phyloP scores from a whole-genome alignment of 1,140 invertebrate species.

The Notospermus geniculatus region DNA sequence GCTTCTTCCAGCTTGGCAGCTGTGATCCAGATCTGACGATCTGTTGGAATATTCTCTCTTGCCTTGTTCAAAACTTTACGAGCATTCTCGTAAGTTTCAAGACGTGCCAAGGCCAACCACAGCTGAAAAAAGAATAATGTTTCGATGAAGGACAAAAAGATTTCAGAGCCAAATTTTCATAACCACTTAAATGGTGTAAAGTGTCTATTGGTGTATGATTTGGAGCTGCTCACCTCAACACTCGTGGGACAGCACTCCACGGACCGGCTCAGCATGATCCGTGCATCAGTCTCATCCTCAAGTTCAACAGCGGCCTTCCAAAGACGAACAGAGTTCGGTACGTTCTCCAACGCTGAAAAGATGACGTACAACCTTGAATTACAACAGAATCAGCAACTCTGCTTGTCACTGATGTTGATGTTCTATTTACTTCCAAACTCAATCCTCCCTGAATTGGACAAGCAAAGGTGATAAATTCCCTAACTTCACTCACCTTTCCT shows the following conservation, averaged over 20 bases:
- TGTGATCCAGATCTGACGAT: conserved; percentile 80
- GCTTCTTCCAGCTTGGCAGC: conserved; percentile 98
- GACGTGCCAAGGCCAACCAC: conserved; percentile 93
- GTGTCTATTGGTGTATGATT: no score
- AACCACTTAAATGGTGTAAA: no score
- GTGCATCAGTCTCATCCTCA: conserved; percentile 91
- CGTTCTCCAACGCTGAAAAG: conserved; percentile 83
- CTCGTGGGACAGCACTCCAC: conserved; percentile 90
- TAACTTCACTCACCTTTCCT: conserved; percentile 60
- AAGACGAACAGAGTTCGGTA: conserved; percentile 95
- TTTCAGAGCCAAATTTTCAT: no score
- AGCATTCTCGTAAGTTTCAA: conserved; percentile 94
- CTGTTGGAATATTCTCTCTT: conserved; percentile 97
- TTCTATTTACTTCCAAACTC: no score
- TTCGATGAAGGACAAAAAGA: no score
- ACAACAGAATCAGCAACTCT: background rate
- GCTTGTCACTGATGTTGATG: background rate
- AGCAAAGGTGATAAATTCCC: no score
- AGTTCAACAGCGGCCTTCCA: conserved; percentile 99
- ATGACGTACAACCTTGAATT: background rate
- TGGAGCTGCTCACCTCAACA: conserved; percentile 46
- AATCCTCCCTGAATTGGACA: no score
- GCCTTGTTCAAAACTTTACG: conserved; percentile 98
- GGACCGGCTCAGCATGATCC: conserved; percentile 90
- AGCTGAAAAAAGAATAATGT: conserved; percentile 61